Evolutionary conservation across 2,113 vertebrate species (phyloP).

Genomic region (Chaenogobius annularis): DNA sequence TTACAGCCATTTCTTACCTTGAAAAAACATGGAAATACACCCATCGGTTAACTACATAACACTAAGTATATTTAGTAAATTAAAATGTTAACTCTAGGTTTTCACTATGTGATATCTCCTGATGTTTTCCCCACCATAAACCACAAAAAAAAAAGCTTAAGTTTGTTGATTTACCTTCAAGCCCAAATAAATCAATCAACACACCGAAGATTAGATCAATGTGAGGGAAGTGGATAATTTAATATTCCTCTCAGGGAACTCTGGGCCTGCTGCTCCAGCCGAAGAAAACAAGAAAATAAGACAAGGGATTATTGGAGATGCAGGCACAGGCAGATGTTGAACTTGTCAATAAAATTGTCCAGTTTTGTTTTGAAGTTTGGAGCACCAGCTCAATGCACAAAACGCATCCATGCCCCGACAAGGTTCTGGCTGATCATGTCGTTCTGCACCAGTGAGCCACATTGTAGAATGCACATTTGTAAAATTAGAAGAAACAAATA

Average conservation of each 20-base stretch:
- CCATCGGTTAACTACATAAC: too few species aligned
- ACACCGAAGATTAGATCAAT: neutral
- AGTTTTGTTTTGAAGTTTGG: neutral
- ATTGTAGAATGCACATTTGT: constrained; percentile 10
- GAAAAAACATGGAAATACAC: too few species aligned
- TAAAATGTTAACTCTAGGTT: too few species aligned
- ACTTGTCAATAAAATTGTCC: neutral
- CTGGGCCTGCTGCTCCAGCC: neutral
- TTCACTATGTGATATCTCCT: too few species aligned
- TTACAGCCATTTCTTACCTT: too few species aligned
- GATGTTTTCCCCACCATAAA: neutral
- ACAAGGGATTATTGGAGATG: neutral
- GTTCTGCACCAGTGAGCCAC: constrained; percentile 5
- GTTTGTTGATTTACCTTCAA: neutral
- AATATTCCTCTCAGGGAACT: neutral
- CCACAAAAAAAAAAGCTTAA: neutral
- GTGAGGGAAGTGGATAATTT: neutral
- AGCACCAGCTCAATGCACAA: neutral
- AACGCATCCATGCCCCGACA: neutral
- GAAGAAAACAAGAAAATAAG: neutral
- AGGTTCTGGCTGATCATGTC: constrained; percentile 6
- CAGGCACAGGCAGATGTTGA: neutral
- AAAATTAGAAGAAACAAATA: too few species aligned
- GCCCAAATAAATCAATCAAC: neutral
- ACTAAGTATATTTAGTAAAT: too few species aligned